These are phyloP conservation scores for Chrysolina oricalcia DNA, from an alignment of 2,888 invertebrate genomes.

Conservation along the genomic window DNA sequence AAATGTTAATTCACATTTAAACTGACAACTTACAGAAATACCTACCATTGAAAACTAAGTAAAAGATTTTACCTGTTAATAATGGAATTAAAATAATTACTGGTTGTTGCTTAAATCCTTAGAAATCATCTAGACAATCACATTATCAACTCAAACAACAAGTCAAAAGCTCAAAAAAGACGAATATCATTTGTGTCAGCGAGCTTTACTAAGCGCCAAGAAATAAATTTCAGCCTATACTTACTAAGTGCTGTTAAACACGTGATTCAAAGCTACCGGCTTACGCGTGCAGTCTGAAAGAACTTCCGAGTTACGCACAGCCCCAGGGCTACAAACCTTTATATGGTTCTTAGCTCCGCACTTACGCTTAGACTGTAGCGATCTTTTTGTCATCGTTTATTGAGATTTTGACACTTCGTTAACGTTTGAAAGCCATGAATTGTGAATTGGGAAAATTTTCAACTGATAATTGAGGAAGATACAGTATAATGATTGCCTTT, in stretches of 20 bases:
- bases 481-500: not conserved
- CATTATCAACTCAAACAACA: not conserved
- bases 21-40: too few species aligned
- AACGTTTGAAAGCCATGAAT: not conserved
- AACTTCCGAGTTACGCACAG: constrained; percentile 48
- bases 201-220: not conserved
- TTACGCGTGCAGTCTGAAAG: constrained; percentile 50
- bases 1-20: too few species aligned
- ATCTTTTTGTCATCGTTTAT: not conserved
- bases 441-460: not conserved
- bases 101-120: too few species aligned
- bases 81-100: too few species aligned
- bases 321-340: constrained; percentile 47
- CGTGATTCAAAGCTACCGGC: constrained; percentile 50
- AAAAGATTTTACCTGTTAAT: too few species aligned
- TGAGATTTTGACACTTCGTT: not conserved
- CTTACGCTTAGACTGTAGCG: not conserved
- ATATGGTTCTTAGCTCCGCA: constrained; percentile 33
- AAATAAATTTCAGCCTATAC: constrained; percentile 14
- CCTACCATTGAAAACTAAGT: too few species aligned
- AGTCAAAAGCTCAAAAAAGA: not conserved
- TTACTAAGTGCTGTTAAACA: constrained; percentile 48
- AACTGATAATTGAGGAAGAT: not conserved
- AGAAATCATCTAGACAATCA: not conserved
- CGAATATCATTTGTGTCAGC: not conserved